A percentile compares a stretch with the other conserved stretches of the same genome.
These are phyloP conservation scores for Holothuria scabra DNA, from an alignment of 53 echinoderm and acorn worm genomes.

Conservation along the genomic window DNA sequence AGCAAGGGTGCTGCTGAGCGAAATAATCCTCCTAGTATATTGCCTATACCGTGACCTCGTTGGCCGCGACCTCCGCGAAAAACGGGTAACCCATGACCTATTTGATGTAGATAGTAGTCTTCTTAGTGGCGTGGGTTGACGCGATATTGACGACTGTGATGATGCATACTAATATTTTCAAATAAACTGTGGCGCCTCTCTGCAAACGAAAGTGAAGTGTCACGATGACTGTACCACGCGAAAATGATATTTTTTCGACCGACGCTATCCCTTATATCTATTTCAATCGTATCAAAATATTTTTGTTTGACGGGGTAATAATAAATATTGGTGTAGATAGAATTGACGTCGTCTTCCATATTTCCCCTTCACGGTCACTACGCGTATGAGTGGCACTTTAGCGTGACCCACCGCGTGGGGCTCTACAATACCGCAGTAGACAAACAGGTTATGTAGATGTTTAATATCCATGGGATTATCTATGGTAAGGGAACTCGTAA, in stretches of 20 bases:
- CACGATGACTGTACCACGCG: constrained; percentile 61
- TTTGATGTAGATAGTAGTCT: constrained; percentile 1
- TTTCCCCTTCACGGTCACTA: background rate
- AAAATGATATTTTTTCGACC: constrained; percentile 60
- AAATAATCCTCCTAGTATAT: constrained; percentile 62
- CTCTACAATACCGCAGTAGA: background rate
- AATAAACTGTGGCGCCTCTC: background rate
- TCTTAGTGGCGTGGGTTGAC: background rate
- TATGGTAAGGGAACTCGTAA: background rate
- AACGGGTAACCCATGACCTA: constrained; percentile 18
- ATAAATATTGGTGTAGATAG: constrained; percentile 13
- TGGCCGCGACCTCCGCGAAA: constrained; percentile 46
- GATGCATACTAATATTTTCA: background rate
- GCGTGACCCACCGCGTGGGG: background rate
- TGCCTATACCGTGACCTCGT: constrained; percentile 61
- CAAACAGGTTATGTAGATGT: background rate
- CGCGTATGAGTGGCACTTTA: background rate
- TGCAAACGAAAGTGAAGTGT: constrained; percentile 38
- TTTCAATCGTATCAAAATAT: too few relatives aligned
- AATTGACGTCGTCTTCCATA: constrained; percentile 53
- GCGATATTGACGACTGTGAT: background rate
- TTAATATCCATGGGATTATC: background rate
- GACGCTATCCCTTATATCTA: constrained; percentile 55
- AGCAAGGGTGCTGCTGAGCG: constrained; percentile 56
- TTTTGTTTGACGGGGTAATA: constrained; percentile 19